Base-by-base conservation (phyloP, 2,113 vertebrate species). In the Panurus biarmicus region DNA sequence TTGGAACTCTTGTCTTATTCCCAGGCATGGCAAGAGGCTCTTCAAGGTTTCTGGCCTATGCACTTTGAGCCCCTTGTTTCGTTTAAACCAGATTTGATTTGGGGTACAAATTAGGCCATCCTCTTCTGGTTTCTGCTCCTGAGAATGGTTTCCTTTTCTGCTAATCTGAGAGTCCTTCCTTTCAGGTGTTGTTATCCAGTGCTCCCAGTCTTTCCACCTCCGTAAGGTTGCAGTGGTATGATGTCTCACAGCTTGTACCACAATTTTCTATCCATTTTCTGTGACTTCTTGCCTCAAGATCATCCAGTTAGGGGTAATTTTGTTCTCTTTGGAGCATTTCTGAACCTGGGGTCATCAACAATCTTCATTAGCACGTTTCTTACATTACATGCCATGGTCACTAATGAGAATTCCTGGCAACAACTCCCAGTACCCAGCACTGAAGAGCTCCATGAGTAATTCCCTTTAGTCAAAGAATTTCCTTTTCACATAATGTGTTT, bases 401-500 rank as follows among this genome's bases (percentile, higher is more conserved):
- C 60, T 76, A 58, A 76, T 50, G 74, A 90, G 82, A 93, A 79
- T 70, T 85, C 24, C 33, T 4, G 0, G 62, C 60, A 47, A 70
- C 58, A 79, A 79, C 78, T 87, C 64, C 58, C 58, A 36, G 76
- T 44, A 45, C 36, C 35, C 22, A 85, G 6, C 44, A 11, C 45
- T 36, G 77, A 87, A 87, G 73, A 72, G 21, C 56, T 90, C 64
- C 67, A 76, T 2, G 7, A 85, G 66, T 54, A 72, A 93, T 94
- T 95, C 78, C 54, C 87, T 79, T 70, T 58, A 69, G 81, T 16
- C 2, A 4, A 91, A 90, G 67, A 96, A 90, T 90, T 96, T 96
- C 92, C 95, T 94, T 90, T 94, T 79, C 93, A 54, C 78, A 61
- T 89, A 72, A 91, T 42, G 15, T 45, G 5, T 64, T 96, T 93